Evolutionary conservation across 2,797 vertebrate species (phyloP).

Genomic region (Hippocampus kuda): DNA sequence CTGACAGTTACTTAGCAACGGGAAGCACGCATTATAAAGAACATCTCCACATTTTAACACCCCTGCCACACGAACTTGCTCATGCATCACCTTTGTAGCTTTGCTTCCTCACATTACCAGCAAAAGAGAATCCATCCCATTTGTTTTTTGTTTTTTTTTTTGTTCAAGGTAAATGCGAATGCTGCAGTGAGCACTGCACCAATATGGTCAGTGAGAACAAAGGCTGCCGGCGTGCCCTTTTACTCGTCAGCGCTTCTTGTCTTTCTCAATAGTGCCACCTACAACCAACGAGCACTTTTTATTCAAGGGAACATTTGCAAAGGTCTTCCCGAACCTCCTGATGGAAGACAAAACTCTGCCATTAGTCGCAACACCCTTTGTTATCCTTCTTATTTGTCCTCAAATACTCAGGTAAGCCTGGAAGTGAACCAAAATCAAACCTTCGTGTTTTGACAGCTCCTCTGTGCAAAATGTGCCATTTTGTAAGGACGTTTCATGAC

Average conservation of each 20-base stretch:
- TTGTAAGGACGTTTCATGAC: not conserved
- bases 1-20: not conserved
- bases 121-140: not conserved
- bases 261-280: slow-evolving; percentile 1
- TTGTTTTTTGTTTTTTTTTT: not conserved
- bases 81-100: not conserved
- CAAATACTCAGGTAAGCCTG: not conserved
- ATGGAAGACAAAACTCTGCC: not conserved
- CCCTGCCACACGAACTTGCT: not conserved
- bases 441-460: not conserved
- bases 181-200: not conserved
- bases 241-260: not conserved
- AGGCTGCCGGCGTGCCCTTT: not conserved
- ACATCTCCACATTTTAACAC: not conserved
- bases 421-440: not conserved
- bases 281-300: not conserved
- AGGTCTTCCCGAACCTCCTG: not conserved
- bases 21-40: not conserved
- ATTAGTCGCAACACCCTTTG: not conserved
- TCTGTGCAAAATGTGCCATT: not conserved
- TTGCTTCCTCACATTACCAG: not conserved
- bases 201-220: not conserved
- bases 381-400: not conserved
- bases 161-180: not conserved
- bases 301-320: not conserved